Conservation (phyloP, 2,888 invertebrate species). For the Tethea ocularis region DNA sequence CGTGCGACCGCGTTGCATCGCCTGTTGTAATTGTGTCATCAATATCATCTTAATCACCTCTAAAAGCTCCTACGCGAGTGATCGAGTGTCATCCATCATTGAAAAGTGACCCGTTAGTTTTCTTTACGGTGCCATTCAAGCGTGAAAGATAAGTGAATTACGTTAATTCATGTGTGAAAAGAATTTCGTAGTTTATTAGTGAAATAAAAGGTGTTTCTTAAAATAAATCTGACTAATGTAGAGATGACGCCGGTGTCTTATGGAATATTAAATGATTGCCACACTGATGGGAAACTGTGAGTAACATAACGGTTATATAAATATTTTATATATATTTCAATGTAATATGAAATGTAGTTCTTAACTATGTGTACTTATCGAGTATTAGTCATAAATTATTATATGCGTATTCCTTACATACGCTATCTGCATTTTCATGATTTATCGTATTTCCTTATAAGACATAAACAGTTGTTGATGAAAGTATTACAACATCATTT, state of each 20-base stretch:
- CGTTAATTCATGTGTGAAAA: slow-evolving; percentile 34
- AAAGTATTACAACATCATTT: slow-evolving; percentile 24
- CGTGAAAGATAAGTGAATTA: slow-evolving; percentile 12
- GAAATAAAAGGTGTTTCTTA: slow-evolving; percentile 38
- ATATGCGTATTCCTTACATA: slow-evolving; percentile 3
- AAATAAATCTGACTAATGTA: slow-evolving; percentile 64
- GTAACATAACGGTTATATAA: slow-evolving; percentile 33
- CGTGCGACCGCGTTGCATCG: slow-evolving; percentile 52
- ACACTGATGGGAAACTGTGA: slow-evolving; percentile 79
- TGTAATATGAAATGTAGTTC: neutral
- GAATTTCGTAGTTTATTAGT: slow-evolving; percentile 30
- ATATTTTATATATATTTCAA: neutral
- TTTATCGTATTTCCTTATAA: slow-evolving; percentile 23
- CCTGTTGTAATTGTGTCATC: slow-evolving; percentile 33
- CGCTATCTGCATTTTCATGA: slow-evolving; percentile 18
- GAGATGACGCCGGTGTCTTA: slow-evolving; percentile 64
- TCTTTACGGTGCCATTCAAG: slow-evolving; percentile 17
- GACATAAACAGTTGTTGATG: slow-evolving; percentile 12
- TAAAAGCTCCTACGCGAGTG: slow-evolving; percentile 18
- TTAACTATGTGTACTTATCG: slow-evolving; percentile 5
- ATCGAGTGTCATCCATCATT: slow-evolving; percentile 26
- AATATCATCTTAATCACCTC: slow-evolving; percentile 26
- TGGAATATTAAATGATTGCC: slow-evolving; percentile 64
- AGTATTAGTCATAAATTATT: slow-evolving; percentile 14
- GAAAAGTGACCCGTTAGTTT: slow-evolving; percentile 27